phyloP scores from a whole-genome alignment of 1,140 invertebrate genomes.

The Chionoecetes opilio region DNA sequence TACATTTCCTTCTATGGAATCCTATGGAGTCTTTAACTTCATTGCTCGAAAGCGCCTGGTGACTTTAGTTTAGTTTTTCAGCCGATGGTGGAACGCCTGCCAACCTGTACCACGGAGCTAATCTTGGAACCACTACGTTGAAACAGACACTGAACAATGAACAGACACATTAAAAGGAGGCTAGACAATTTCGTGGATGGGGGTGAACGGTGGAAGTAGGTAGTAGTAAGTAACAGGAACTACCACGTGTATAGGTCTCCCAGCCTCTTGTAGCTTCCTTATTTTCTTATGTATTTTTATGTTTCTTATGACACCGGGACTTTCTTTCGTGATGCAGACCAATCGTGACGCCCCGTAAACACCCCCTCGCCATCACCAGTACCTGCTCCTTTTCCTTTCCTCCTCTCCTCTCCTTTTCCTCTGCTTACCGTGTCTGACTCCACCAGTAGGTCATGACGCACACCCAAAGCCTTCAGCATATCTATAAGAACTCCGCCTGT shows the following conservation, averaged over 20 bases:
- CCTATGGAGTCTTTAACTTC: background rate
- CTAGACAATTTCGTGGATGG: no score
- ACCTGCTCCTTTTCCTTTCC: background rate
- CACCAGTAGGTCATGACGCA: background rate
- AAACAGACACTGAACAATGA: no score
- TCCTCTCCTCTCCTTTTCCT: background rate
- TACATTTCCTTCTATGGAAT: background rate
- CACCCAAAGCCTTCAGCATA: background rate
- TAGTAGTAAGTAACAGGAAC: no score
- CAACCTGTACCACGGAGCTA: conserved; percentile 53
- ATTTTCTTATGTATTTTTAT: no score
- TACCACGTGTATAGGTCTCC: no score
- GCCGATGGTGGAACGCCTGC: conserved; percentile 36
- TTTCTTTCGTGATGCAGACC: background rate
- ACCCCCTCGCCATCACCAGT: background rate
- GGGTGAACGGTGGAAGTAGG: no score
- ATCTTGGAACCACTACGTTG: conserved; percentile 28
- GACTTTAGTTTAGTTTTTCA: background rate
- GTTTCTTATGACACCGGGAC: no score
- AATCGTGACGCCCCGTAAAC: background rate
- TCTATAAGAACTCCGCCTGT: background rate
- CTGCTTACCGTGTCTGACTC: background rate
- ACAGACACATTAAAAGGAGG: no score
- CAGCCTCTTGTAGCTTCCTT: no score
- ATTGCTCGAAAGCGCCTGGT: no score